phyloP scores from a whole-genome alignment of 2,113 vertebrate species.

The Reinhardtius hippoglossoides region DNA sequence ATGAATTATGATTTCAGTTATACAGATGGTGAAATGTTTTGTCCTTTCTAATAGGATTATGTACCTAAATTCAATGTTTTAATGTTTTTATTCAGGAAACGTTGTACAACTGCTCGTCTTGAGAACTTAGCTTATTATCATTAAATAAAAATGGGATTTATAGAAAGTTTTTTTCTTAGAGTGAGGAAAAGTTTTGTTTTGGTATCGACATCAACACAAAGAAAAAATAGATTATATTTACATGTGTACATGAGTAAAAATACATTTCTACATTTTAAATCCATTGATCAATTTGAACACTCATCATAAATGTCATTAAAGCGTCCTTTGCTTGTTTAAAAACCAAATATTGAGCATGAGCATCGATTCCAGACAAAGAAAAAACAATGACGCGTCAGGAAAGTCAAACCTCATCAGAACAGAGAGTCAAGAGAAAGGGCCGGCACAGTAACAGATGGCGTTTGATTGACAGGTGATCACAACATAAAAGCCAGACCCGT shows the following conservation, averaged over 20 bases:
- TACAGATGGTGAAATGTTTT: too few relatives aligned
- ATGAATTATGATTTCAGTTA: too few relatives aligned
- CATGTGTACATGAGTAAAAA: background rate
- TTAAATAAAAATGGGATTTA: background rate
- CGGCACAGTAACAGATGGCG: background rate
- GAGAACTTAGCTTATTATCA: background rate
- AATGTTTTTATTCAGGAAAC: background rate
- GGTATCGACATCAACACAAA: too few relatives aligned
- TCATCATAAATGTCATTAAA: too few relatives aligned
- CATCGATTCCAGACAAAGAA: background rate
- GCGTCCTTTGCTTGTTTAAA: background rate
- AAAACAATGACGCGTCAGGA: background rate
- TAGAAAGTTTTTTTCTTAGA: background rate
- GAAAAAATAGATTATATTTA: too few relatives aligned
- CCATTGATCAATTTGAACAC: background rate
- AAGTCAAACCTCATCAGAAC: background rate
- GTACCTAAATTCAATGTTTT: too few relatives aligned
- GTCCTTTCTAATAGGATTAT: too few relatives aligned
- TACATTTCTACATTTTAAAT: background rate
- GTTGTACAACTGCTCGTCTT: too few relatives aligned
- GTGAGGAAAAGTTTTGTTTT: too few relatives aligned
- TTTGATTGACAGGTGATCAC: constrained; percentile 40
- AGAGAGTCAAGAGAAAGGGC: constrained; percentile 8
- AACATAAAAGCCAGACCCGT: constrained; percentile 11
- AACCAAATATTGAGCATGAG: too few relatives aligned